Conservation (phyloP, 1,140 invertebrate species). For the Lepidurus packardi region DNA sequence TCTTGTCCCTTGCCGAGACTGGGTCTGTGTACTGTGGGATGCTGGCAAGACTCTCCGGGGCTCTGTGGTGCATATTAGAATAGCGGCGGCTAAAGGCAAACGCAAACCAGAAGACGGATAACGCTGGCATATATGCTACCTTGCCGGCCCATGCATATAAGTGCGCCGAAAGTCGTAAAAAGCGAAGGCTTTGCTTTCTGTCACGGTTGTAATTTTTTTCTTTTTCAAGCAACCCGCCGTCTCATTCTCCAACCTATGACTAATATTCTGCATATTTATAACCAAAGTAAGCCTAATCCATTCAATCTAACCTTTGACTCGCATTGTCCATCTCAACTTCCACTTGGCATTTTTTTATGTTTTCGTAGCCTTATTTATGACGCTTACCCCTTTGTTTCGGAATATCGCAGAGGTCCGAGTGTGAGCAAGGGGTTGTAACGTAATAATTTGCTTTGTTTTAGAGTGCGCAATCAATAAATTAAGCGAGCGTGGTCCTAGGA, state of each 20-base stretch:
- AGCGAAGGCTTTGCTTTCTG: constrained; percentile 15
- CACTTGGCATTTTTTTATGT: background rate
- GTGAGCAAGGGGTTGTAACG: background rate
- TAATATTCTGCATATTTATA: constrained; percentile 20
- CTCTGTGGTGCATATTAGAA: constrained; percentile 13
- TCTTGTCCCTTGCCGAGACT: constrained; percentile 11
- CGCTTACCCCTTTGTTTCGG: constrained; percentile 1
- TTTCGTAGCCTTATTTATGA: constrained; percentile 1
- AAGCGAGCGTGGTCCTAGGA: background rate
- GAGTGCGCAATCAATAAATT: constrained; percentile 3
- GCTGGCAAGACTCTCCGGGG: background rate
- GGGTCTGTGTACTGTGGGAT: constrained; percentile 11
- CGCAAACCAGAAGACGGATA: constrained; percentile 14
- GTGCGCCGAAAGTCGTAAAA: constrained; percentile 21
- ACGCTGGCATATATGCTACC: constrained; percentile 18
- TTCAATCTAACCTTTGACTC: constrained; percentile 10
- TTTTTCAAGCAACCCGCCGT: background rate
- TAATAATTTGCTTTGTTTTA: constrained; percentile 4
- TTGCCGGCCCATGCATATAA: background rate
- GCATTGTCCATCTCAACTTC: constrained; percentile 14
- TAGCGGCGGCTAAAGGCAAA: constrained; percentile 9
- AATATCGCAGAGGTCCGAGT: background rate
- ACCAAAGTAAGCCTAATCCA: constrained; percentile 2
- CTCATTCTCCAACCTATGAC: background rate
- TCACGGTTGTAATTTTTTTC: constrained; percentile 12